These are phyloP conservation scores for Empis livida DNA, from an alignment of 2,888 invertebrate species.

Conservation along the genomic window DNA sequence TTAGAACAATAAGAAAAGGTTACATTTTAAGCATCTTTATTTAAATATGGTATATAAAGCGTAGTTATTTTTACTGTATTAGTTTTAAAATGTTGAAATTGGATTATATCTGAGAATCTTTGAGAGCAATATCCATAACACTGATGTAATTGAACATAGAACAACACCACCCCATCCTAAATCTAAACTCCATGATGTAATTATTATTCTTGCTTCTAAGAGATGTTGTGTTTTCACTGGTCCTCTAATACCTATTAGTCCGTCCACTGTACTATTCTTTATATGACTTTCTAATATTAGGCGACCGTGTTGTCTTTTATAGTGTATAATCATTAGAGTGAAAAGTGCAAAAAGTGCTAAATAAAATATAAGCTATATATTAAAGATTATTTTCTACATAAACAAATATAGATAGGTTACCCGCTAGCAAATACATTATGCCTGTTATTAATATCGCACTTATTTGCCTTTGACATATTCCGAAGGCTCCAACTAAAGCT, in stretches of 20 bases:
- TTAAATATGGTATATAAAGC: no score
- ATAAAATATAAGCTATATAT: slow-evolving; percentile 12
- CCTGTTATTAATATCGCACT: slow-evolving; percentile 88
- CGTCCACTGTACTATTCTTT: slow-evolving; percentile 56
- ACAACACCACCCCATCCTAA: slow-evolving; percentile 79
- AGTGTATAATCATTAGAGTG: slow-evolving; percentile 84
- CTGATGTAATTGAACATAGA: slow-evolving; percentile 66
- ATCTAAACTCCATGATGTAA: slow-evolving; percentile 70
- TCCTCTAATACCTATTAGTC: slow-evolving; percentile 44
- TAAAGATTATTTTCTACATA: neutral
- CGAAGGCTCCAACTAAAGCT: slow-evolving; percentile 77
- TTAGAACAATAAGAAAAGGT: no score
- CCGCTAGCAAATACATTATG: slow-evolving; percentile 86
- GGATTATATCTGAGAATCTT: slow-evolving; percentile 86
- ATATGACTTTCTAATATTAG: slow-evolving; percentile 45
- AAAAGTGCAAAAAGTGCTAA: slow-evolving; percentile 82
- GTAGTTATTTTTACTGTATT: neutral
- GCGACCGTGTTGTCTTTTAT: slow-evolving; percentile 64
- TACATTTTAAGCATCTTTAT: no score
- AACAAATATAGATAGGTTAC: slow-evolving; percentile 39
- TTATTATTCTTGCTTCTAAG: slow-evolving; percentile 58
- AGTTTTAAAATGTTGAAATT: slow-evolving; percentile 47
- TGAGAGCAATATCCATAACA: slow-evolving; percentile 77
- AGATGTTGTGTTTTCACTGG: slow-evolving; percentile 43
- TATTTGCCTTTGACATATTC: slow-evolving; percentile 80